A percentile compares a stretch with the other conserved stretches of the same genome.
phyloP scores from a whole-genome alignment of 2,113 vertebrate genomes.

The Thymallus thymallus region DNA sequence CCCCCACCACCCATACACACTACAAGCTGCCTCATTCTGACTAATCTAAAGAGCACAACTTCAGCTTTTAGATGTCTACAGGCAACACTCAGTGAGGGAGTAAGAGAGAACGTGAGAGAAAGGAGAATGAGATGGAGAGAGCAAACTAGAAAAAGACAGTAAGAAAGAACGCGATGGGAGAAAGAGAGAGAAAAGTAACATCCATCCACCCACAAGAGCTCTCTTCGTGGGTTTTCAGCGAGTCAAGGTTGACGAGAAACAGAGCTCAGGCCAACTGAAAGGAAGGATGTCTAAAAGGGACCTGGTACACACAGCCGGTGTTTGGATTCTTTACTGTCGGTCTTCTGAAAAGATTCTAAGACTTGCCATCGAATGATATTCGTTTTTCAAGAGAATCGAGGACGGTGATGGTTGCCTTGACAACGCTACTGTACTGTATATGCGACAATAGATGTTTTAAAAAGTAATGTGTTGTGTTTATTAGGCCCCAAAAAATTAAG shows the following conservation, averaged over 20 bases:
- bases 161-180: conserved; percentile 2
- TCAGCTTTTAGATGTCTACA: not conserved
- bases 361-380: not conserved
- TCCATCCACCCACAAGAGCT: conserved; percentile 13
- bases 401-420: not conserved
- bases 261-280: conserved; percentile 22
- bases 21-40: conserved; percentile 13
- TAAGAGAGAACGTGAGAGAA: not conserved
- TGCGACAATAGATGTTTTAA: too few relatives aligned
- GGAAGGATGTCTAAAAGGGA: conserved; percentile 17
- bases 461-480: too few relatives aligned
- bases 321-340: not conserved
- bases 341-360: not conserved
- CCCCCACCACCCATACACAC: conserved; percentile 18
- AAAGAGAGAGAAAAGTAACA: conserved; percentile 11
- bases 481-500: too few relatives aligned
- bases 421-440: not conserved
- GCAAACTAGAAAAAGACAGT: too few relatives aligned
- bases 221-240: conserved; percentile 12
- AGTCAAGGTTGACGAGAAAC: conserved; percentile 15
- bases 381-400: not conserved
- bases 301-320: not conserved
- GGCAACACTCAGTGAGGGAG: not conserved
- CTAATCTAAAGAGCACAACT: not conserved
- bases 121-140: conserved; percentile 1